Evolutionary conservation across 2,888 invertebrate genomes (phyloP).

Genomic region (Anagyrus pseudococci): DNA sequence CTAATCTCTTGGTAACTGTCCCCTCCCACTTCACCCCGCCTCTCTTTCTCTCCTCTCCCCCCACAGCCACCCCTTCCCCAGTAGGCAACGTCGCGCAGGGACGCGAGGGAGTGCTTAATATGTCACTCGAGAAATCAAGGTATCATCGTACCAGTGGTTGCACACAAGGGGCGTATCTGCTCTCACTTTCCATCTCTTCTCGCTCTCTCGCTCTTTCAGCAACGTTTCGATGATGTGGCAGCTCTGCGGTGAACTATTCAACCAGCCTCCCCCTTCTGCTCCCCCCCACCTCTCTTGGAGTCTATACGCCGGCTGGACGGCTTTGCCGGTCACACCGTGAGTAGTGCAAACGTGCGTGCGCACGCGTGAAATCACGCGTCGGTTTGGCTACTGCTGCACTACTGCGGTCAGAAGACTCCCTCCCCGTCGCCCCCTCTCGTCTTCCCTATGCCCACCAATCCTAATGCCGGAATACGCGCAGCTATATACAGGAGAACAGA

Average conservation of each 20-base stretch:
- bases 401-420: no score
- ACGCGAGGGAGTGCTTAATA: constrained; percentile 49
- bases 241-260: constrained; percentile 13
- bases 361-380: constrained; percentile 7
- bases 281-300: constrained; percentile 33
- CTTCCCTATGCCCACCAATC: neutral
- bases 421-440: no score
- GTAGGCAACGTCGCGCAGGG: constrained; percentile 20
- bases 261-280: constrained; percentile 27
- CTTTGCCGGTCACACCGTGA: constrained; percentile 5
- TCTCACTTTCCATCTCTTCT: no score
- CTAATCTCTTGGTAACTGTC: constrained; percentile 27
- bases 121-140: constrained; percentile 60
- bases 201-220: no score
- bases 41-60: constrained; percentile 1
- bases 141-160: constrained; percentile 58
- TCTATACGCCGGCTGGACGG: constrained; percentile 17
- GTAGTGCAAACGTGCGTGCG: neutral
- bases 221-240: constrained; percentile 39
- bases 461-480: neutral
- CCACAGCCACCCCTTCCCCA: no score
- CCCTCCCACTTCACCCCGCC: constrained; percentile 1
- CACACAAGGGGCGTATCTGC: constrained; percentile 58
- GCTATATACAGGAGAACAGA: neutral
- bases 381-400: constrained; percentile 1